These are phyloP conservation scores for Pantherophis alleghaniensis DNA, from an alignment of 2,797 vertebrate species.

Conservation along the genomic window DNA sequence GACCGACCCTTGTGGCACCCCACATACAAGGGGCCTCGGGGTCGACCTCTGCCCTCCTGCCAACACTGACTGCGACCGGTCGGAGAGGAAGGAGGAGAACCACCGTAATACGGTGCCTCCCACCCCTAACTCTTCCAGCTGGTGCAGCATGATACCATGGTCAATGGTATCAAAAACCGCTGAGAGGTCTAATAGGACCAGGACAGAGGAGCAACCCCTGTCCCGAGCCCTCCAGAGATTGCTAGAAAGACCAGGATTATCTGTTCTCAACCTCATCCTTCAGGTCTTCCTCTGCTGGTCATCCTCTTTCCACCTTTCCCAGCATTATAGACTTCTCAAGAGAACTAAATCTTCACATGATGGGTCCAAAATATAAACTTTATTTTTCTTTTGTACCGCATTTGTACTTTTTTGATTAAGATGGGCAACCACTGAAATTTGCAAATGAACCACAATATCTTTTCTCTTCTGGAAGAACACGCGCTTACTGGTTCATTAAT, in stretches of 20 bases:
- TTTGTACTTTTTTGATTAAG: not conserved
- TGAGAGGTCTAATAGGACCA: too few relatives aligned
- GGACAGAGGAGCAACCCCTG: too few relatives aligned
- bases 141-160: too few relatives aligned
- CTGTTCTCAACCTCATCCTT: not conserved
- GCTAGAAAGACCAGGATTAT: not conserved
- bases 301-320: not conserved
- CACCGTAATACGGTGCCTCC: too few relatives aligned
- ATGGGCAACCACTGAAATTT: not conserved
- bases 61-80: too few relatives aligned
- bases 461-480: not conserved
- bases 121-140: too few relatives aligned
- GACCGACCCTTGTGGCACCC: too few relatives aligned
- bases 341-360: not conserved
- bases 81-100: too few relatives aligned
- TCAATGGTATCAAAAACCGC: too few relatives aligned
- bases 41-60: too few relatives aligned
- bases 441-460: not conserved
- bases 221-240: too few relatives aligned
- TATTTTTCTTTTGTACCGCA: not conserved
- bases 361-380: not conserved
- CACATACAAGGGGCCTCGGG: too few relatives aligned
- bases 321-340: not conserved
- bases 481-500: slow-evolving; percentile 6
- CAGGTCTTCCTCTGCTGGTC: not conserved